Conservation (phyloP, 2,797 vertebrate genomes). For the Sebastes nivosus region DNA sequence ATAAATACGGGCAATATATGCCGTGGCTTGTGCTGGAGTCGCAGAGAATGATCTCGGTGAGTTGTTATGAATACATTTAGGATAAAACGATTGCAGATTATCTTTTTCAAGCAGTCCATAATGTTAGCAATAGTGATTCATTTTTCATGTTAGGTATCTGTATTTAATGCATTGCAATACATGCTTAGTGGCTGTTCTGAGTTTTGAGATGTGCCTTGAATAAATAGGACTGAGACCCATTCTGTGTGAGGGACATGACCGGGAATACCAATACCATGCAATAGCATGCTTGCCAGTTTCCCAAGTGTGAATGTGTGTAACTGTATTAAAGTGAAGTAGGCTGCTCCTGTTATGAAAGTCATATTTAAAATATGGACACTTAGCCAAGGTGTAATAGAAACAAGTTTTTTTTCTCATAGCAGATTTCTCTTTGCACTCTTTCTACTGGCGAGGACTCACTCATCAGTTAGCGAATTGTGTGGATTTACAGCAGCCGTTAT, state of each 20-base stretch:
- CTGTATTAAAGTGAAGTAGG: constrained; percentile 42
- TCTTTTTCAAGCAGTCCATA: constrained; percentile 46
- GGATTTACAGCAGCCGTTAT: constrained; percentile 44
- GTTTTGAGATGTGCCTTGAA: constrained; percentile 79
- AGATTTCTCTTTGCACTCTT: constrained; percentile 14
- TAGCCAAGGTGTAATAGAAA: not conserved
- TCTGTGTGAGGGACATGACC: constrained; percentile 76
- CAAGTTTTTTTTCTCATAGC: not conserved
- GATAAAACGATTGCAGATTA: constrained; percentile 28
- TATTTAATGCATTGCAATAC: constrained; percentile 76
- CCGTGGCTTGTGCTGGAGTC: constrained; percentile 42
- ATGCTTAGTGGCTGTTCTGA: constrained; percentile 72
- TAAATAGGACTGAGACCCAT: constrained; percentile 70
- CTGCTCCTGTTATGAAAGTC: not conserved
- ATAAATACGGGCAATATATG: constrained; percentile 29
- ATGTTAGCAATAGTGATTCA: constrained; percentile 52
- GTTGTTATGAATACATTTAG: constrained; percentile 74
- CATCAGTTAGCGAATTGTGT: constrained; percentile 37
- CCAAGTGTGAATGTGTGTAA: constrained; percentile 25
- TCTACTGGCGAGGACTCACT: constrained; percentile 13
- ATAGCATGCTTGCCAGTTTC: constrained; percentile 15
- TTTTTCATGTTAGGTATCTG: constrained; percentile 60
- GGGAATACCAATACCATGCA: constrained; percentile 77
- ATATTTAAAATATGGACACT: constrained; percentile 13
- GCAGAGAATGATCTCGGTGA: constrained; percentile 57